phyloP scores from a whole-genome alignment of 2,888 invertebrate species.

The Epsilonema sp. region DNA sequence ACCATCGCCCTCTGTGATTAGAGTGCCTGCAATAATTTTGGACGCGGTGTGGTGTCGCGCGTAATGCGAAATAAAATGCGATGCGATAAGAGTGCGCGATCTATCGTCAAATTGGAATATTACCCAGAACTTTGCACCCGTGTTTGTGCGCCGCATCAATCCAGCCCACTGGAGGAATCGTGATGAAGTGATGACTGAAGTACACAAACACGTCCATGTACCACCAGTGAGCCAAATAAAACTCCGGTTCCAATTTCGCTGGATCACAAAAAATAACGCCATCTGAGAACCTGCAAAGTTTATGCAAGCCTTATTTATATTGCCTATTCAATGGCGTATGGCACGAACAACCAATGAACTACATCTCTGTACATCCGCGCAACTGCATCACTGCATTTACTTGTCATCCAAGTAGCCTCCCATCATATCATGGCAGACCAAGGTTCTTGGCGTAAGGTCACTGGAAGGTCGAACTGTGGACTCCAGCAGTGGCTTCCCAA shows the following conservation, averaged over 20 bases:
- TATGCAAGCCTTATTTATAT: too few relatives aligned
- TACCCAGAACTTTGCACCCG: constrained; percentile 68
- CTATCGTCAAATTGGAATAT: too few relatives aligned
- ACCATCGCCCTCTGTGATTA: constrained; percentile 62
- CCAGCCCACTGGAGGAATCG: constrained; percentile 80
- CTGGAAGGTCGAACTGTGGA: too few relatives aligned
- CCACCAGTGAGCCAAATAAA: constrained; percentile 77
- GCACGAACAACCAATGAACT: too few relatives aligned
- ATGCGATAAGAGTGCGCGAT: too few relatives aligned
- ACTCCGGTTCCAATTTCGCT: too few relatives aligned
- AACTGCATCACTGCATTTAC: neutral
- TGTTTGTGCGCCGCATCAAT: constrained; percentile 72
- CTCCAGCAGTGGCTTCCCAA: too few relatives aligned
- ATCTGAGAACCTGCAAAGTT: constrained; percentile 38
- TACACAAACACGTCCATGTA: constrained; percentile 82
- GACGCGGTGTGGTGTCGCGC: too few relatives aligned
- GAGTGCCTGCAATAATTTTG: constrained; percentile 57
- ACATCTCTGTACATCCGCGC: too few relatives aligned
- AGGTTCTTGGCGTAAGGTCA: too few relatives aligned
- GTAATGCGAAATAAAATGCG: too few relatives aligned
- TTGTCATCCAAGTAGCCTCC: constrained; percentile 51
- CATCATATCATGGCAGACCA: constrained; percentile 86
- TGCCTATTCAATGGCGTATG: neutral
- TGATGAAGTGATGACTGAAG: constrained; percentile 78
- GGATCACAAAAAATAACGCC: too few relatives aligned